Percentiles rank a stretch among this genome's conserved stretches.
phyloP scores from a whole-genome alignment of 2,888 invertebrate genomes.

The Tetrapedia diversipes region DNA sequence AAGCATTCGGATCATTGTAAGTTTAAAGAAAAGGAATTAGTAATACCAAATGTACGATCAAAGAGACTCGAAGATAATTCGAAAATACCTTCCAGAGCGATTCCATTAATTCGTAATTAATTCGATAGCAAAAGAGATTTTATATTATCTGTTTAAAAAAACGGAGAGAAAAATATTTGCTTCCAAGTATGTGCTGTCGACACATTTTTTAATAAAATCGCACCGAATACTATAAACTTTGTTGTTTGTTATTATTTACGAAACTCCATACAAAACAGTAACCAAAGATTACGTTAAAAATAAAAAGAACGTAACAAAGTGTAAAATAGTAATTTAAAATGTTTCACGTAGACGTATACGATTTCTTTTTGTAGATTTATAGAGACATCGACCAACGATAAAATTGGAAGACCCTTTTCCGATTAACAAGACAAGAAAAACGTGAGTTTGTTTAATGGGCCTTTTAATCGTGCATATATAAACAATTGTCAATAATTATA shows the following conservation, averaged over 20 bases:
- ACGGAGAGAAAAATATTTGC: conserved; percentile 5
- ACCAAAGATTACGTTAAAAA: not conserved
- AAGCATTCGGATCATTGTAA: not conserved
- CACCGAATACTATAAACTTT: conserved; percentile 28
- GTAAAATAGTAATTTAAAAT: too few species aligned
- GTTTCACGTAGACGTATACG: too few species aligned
- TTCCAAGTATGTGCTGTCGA: conserved; percentile 34
- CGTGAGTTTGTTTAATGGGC: not conserved
- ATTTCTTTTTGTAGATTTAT: too few species aligned
- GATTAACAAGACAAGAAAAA: not conserved
- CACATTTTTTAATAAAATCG: conserved; percentile 51
- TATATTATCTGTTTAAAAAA: conserved; percentile 37
- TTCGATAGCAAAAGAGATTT: conserved; percentile 40
- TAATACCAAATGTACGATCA: too few species aligned
- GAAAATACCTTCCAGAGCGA: not conserved
- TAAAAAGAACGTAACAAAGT: too few species aligned
- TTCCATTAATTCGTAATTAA: conserved; percentile 14
- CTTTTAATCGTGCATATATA: conserved; percentile 1
- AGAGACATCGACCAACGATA: not conserved
- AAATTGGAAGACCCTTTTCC: not conserved
- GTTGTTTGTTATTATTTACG: not conserved
- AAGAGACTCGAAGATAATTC: conserved; percentile 5
- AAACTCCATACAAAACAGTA: too few species aligned
- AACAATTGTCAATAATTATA: conserved; percentile 11
- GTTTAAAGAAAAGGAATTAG: too few species aligned